Percentiles rank a stretch among this genome's conserved stretches.
phyloP scores from a whole-genome alignment of 1,140 invertebrate genomes.

The Ceratosolen solmsi region DNA sequence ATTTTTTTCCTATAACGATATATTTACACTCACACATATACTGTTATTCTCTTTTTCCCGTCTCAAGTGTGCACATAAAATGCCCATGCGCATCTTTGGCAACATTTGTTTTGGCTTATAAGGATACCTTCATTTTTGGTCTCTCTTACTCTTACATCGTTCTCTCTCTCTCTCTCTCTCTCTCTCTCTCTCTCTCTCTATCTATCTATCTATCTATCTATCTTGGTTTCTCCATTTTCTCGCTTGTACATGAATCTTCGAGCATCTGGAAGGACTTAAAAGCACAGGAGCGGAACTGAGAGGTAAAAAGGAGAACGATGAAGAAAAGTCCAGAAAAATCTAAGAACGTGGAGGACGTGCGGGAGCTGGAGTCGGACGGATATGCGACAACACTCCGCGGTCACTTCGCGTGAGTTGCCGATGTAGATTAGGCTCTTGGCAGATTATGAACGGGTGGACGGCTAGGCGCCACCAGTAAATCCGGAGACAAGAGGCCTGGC shows the following conservation, averaged over 20 bases:
- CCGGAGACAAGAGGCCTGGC: neutral
- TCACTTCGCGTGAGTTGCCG: conserved; percentile 24
- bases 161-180: neutral
- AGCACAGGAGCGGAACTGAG: neutral
- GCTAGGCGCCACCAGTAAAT: conserved; percentile 56
- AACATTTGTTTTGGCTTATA: conserved; percentile 65
- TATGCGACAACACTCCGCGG: conserved; percentile 48
- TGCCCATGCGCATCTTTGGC: conserved; percentile 19
- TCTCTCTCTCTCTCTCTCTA: neutral
- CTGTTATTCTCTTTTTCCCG: neutral
- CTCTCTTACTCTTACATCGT: neutral
- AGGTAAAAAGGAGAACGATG: neutral
- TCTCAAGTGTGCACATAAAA: conserved; percentile 32
- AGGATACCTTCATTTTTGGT: neutral
- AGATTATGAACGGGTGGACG: conserved; percentile 47
- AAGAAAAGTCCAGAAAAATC: conserved; percentile 51
- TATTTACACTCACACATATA: neutral
- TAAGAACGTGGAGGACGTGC: conserved; percentile 58
- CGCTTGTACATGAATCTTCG: no score
- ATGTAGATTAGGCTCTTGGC: conserved; percentile 52
- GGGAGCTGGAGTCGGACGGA: conserved; percentile 52
- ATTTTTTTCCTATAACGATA: neutral
- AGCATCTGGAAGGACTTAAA: conserved; percentile 68
- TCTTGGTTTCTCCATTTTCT: neutral
- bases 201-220: neutral